These are phyloP conservation scores for Pantala flavescens DNA, from an alignment of 1,140 invertebrate genomes.

Conservation along the genomic window DNA sequence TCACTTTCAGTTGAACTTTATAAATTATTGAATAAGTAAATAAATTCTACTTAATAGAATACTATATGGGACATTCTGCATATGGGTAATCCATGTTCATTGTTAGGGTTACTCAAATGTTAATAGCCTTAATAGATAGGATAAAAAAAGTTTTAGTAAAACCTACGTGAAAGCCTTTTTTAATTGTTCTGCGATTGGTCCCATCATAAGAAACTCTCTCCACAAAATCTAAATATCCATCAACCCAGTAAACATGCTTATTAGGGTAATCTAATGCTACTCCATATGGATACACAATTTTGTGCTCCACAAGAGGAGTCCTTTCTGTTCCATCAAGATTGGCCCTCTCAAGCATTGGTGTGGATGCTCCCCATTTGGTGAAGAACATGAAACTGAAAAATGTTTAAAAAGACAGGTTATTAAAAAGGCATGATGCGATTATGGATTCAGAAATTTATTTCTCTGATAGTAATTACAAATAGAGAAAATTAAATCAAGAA, in stretches of 20 bases:
- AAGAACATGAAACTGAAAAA: slow-evolving; percentile 57
- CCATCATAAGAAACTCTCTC: slow-evolving; percentile 62
- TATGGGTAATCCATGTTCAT: too few species aligned
- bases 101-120: too few species aligned
- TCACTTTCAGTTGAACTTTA: too few species aligned
- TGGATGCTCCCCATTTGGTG: slow-evolving; percentile 55
- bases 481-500: too few species aligned
- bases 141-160: background rate
- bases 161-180: slow-evolving; percentile 44
- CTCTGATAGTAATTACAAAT: background rate
- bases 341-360: slow-evolving; percentile 50
- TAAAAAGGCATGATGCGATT: background rate
- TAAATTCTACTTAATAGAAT: too few species aligned
- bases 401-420: too few species aligned
- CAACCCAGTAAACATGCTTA: slow-evolving; percentile 65
- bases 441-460: background rate
- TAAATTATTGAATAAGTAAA: too few species aligned
- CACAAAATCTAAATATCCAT: slow-evolving; percentile 62
- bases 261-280: slow-evolving; percentile 61
- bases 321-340: slow-evolving; percentile 47
- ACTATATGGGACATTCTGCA: too few species aligned
- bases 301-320: slow-evolving; percentile 27
- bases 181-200: slow-evolving; percentile 49
- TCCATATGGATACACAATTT: slow-evolving; percentile 60
- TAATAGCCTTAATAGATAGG: too few species aligned